These are phyloP conservation scores for Molanna angustata DNA, from an alignment of 2,888 invertebrate genomes.

Conservation along the genomic window DNA sequence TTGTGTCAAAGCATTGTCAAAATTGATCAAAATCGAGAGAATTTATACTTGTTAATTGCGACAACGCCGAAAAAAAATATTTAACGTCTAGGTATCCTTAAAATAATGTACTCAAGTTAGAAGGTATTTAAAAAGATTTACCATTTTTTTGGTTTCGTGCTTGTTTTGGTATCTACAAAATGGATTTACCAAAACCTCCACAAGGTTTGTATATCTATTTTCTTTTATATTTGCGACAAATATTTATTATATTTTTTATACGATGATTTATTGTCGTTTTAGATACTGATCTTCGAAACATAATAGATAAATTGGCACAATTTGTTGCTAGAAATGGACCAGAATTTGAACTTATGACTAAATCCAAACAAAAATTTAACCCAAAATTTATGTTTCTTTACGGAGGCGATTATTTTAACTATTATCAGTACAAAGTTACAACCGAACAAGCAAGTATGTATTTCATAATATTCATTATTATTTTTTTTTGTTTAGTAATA, in stretches of 20 bases:
- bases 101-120: no score
- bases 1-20: no score
- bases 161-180: slow-evolving; percentile 33
- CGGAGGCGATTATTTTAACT: slow-evolving; percentile 93
- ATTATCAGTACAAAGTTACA: slow-evolving; percentile 95
- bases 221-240: slow-evolving; percentile 2
- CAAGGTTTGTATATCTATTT: slow-evolving; percentile 48
- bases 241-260: not conserved
- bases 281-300: slow-evolving; percentile 94
- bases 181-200: slow-evolving; percentile 58
- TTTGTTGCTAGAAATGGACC: slow-evolving; percentile 99
- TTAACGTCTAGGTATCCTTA: no score
- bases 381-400: slow-evolving; percentile 96
- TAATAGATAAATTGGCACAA: slow-evolving; percentile 97
- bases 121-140: not conserved
- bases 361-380: slow-evolving; percentile 97
- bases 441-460: slow-evolving; percentile 91
- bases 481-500: not conserved
- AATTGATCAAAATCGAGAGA: no score
- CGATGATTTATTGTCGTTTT: slow-evolving; percentile 8
- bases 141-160: no score
- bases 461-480: not conserved
- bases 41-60: no score
- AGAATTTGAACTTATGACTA: slow-evolving; percentile 99
- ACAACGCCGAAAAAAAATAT: no score